Conservation (phyloP, 2,888 invertebrate species). For the Thereva unica region DNA sequence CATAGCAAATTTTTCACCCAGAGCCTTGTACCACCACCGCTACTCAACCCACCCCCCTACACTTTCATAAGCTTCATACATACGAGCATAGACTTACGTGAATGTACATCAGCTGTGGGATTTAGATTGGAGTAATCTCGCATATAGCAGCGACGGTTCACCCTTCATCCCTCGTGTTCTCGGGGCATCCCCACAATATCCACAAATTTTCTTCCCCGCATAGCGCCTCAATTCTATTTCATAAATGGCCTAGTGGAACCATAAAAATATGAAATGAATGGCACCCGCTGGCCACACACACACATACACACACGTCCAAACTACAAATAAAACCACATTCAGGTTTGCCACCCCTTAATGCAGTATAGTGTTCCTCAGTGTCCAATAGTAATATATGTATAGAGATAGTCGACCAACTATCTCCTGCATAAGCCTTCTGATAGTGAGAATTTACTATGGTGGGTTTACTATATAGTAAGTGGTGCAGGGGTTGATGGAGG, state of each 20-base stretch:
- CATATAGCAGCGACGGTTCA: not conserved
- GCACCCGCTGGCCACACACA: not conserved
- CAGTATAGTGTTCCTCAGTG: too few species aligned
- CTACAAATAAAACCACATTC: too few species aligned
- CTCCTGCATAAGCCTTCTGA: not conserved
- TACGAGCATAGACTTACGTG: slow-evolving; percentile 5
- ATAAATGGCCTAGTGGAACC: slow-evolving; percentile 12
- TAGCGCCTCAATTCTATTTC: slow-evolving; percentile 5
- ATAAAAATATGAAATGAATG: slow-evolving; percentile 24
- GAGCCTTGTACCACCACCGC: not conserved
- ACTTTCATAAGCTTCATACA: too few species aligned
- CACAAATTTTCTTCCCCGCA: too few species aligned
- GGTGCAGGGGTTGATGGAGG: too few species aligned
- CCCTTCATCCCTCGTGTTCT: too few species aligned
- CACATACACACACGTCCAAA: too few species aligned
- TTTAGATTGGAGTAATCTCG: slow-evolving; percentile 11
- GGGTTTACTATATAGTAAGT: not conserved
- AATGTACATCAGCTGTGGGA: slow-evolving; percentile 9
- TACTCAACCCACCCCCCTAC: too few species aligned
- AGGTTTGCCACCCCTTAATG: too few species aligned
- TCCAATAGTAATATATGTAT: too few species aligned
- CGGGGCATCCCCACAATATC: too few species aligned
- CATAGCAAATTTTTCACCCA: slow-evolving; percentile 21
- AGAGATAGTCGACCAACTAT: too few species aligned
- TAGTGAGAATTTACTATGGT: slow-evolving; percentile 10